Conservation (phyloP, 2,888 invertebrate genomes). For the Drosophila emarginata region DNA sequence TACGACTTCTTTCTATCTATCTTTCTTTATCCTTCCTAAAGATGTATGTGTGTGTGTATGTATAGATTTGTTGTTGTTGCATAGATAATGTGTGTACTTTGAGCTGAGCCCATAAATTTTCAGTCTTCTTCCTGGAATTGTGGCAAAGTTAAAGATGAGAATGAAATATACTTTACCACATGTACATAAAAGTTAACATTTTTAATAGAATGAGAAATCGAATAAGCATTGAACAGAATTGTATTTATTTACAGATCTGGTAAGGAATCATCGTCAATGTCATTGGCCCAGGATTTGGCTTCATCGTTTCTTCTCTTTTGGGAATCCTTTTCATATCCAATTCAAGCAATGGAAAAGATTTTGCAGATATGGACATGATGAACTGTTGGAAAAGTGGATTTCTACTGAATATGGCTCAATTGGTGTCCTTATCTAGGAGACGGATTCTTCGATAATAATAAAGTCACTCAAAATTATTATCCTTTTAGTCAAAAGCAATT, state of each 20-base stretch:
- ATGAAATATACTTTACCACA: not conserved
- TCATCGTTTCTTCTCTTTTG: not conserved
- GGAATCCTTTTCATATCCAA: no score
- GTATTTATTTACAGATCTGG: not conserved
- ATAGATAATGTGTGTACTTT: conserved; percentile 72
- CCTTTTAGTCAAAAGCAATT: no score
- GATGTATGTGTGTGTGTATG: conserved; percentile 8
- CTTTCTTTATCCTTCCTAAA: not conserved
- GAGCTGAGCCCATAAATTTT: conserved; percentile 62
- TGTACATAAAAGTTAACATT: not conserved
- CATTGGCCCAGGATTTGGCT: not conserved
- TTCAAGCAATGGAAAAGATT: no score
- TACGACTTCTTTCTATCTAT: conserved; percentile 7
- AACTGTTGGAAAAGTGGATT: no score
- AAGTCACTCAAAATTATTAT: no score
- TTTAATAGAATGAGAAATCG: not conserved
- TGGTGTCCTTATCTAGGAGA: no score
- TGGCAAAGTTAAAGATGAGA: not conserved
- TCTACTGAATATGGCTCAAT: no score
- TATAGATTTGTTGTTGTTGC: conserved; percentile 65
- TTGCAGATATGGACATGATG: no score
- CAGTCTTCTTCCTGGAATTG: not conserved
- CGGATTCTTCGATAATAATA: no score
- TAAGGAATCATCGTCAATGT: not conserved
- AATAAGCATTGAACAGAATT: not conserved